Conservation (phyloP, 2,113 vertebrate genomes). For the Notiomystis cincta region DNA sequence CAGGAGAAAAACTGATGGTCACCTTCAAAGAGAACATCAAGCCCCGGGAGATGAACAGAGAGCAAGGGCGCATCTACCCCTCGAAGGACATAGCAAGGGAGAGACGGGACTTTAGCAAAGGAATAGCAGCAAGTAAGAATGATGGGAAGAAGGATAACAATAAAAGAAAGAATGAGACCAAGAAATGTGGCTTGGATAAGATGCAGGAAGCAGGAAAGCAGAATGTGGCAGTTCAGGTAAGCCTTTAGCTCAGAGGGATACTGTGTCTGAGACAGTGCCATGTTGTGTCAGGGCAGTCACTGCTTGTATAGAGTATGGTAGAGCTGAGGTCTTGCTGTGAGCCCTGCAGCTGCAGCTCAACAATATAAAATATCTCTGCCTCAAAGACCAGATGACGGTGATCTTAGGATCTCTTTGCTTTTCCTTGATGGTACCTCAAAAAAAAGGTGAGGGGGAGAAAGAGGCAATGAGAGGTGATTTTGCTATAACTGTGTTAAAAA, state of each 20-base stretch:
- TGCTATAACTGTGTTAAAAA: not conserved
- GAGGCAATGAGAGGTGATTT: not conserved
- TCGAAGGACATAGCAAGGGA: slow-evolving; percentile 82
- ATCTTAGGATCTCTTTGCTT: not conserved
- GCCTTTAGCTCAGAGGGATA: slow-evolving; percentile 2
- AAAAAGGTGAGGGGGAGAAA: not conserved
- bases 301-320: not conserved
- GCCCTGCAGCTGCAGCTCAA: not conserved
- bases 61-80: slow-evolving; percentile 76
- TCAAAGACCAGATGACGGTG: not conserved
- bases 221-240: slow-evolving; percentile 85
- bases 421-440: not conserved
- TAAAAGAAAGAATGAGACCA: slow-evolving; percentile 90
- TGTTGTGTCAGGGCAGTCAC: not conserved
- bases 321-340: not conserved
- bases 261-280: not conserved
- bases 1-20: slow-evolving; percentile 87
- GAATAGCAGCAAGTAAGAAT: slow-evolving; percentile 75
- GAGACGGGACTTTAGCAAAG: slow-evolving; percentile 82
- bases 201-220: slow-evolving; percentile 80
- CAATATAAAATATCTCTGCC: not conserved
- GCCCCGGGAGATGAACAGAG: slow-evolving; percentile 85
- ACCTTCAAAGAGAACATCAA: slow-evolving; percentile 98
- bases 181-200: slow-evolving; percentile 83
- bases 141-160: slow-evolving; percentile 87